Base-by-base conservation (phyloP, 2,888 invertebrate species). In the Macaria notata region DNA sequence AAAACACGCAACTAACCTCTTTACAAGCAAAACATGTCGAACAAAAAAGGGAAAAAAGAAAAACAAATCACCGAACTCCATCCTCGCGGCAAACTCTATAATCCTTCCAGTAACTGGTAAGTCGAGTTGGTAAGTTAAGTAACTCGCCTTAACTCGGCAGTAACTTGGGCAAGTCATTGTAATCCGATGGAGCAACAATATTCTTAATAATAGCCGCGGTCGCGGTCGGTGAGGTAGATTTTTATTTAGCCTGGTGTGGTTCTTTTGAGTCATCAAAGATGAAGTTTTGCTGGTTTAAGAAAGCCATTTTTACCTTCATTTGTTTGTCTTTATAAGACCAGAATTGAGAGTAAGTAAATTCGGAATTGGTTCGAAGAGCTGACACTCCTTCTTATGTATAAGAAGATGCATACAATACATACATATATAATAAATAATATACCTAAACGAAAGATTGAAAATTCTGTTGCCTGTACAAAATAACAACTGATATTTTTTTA, bases 131-230 rank as follows among this genome's bases (percentile, higher is more conserved):
- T 9, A 41, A 41, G 49, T 50, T 53, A 49, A 49, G 57, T 57
- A 57, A 57, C 57, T 52, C 51, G 46, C 51, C 42, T 4, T 49
- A 56, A 56, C 46, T 51, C 43, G 53, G 9, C 54, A 48, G 50
- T 48, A 54, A 59, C 54, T 59, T 45, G 59, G 39, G 33, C 59
- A 51, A 54, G 54, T 59, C 54, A 59, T 59, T 59, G 59, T 59
- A 55, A 59, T 50, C 59, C 54, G 47, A 54, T 51, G 59, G 54
- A 59, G 51, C 59, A 55, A 59, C 59, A 59, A 55, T 59, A 59
- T 59, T 59, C 54, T 59, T 59, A 59, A 59, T 59, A 55, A 59
- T 51, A 55, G 59, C 45, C 45, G 39, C 51, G 50, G 53, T 48
- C 31, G 42, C 39, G 19, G 36, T 50, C 47, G 31, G 29, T 0